phyloP scores from a whole-genome alignment of 2,113 vertebrate genomes.

The cattle (Bos taurus) region ARS-UCD2.0 NC_037328.1:64293001-64293500 shows the following conservation, averaged over 20 bases:
- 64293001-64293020: not conserved
- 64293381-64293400: not conserved
- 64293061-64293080: not conserved
- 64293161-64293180: not conserved
- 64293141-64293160: not conserved
- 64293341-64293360: not conserved
- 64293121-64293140: not conserved
- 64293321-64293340: not conserved
- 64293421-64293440: not conserved
- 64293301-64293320: constrained; percentile 26
- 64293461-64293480: not conserved
- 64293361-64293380: not conserved
- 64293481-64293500: not conserved
- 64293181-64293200: not conserved
- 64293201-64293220: not conserved
- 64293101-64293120: not conserved
- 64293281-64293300: not conserved
- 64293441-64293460: constrained; percentile 1
- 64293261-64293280: not conserved
- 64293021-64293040: not conserved
- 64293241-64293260: not conserved
- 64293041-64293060: not conserved
- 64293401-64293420: not conserved
- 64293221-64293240: not conserved
- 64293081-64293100: not conserved